Conservation (phyloP, 1,140 invertebrate genomes). For the Cryptotermes secundus region DNA sequence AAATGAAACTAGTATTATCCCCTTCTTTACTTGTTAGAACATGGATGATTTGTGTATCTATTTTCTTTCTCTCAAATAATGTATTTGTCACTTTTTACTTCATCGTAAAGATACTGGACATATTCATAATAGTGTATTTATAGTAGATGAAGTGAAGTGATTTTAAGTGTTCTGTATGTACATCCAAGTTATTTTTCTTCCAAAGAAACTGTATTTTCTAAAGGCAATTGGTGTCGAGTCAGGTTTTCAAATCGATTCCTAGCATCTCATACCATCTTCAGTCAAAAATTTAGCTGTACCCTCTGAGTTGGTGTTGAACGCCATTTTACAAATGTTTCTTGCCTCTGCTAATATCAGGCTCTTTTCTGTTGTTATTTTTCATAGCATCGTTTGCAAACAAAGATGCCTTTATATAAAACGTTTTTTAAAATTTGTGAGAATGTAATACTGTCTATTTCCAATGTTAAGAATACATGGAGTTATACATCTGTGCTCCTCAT, state of each 20-base stretch:
- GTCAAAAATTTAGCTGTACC: background rate
- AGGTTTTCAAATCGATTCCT: background rate
- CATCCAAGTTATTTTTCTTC: slow-evolving; percentile 5
- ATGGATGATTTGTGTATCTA: background rate
- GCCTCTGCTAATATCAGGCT: no score
- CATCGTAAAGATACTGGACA: background rate
- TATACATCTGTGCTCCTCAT: no score
- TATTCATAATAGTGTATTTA: background rate
- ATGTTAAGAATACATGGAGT: no score
- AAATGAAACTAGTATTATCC: background rate
- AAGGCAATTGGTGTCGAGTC: slow-evolving; percentile 7
- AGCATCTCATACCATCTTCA: background rate
- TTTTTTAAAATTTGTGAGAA: no score
- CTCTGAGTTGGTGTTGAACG: no score
- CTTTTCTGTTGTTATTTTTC: no score
- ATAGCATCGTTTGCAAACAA: no score
- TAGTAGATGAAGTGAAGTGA: background rate
- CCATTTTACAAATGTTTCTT: no score
- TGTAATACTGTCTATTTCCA: no score
- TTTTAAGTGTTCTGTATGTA: background rate
- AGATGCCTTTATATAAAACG: no score
- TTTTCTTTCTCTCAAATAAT: background rate
- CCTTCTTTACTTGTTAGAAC: background rate
- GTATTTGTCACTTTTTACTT: background rate
- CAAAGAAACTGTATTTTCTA: background rate